Evolutionary conservation across 2,113 vertebrate genomes (phyloP).

Genomic region (Solea solea): DNA sequence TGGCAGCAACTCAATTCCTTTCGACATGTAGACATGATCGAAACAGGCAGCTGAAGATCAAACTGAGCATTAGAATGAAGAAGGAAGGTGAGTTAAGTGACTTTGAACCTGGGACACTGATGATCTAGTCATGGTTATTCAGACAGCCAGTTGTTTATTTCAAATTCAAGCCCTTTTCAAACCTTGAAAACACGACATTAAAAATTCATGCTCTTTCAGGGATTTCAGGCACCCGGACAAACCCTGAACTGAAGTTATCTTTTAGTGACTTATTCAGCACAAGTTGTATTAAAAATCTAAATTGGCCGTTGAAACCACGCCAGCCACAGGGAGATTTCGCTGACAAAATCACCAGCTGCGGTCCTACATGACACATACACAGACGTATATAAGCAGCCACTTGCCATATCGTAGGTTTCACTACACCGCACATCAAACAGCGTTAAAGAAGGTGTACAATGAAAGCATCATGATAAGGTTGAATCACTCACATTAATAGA

Average conservation of each 20-base stretch:
- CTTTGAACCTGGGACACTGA: too few relatives aligned
- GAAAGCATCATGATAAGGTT: slow-evolving; percentile 34
- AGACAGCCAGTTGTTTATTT: too few relatives aligned
- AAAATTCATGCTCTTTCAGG: too few relatives aligned
- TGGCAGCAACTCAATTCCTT: too few relatives aligned
- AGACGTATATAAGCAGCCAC: neutral
- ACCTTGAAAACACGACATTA: too few relatives aligned
- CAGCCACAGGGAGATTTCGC: slow-evolving; percentile 10
- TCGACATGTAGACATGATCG: too few relatives aligned
- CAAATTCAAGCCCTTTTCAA: too few relatives aligned
- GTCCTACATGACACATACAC: neutral
- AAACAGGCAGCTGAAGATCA: too few relatives aligned
- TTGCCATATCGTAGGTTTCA: slow-evolving; percentile 21
- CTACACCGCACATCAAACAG: slow-evolving; percentile 8
- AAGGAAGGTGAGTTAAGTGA: too few relatives aligned
- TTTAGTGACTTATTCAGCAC: slow-evolving; percentile 15
- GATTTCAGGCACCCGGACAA: too few relatives aligned
- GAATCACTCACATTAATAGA: slow-evolving; percentile 39
- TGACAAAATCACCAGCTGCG: slow-evolving; percentile 27
- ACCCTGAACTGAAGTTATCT: slow-evolving; percentile 16
- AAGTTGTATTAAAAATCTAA: slow-evolving; percentile 13
- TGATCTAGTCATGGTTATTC: too few relatives aligned
- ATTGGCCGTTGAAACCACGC: slow-evolving; percentile 21
- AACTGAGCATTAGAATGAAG: too few relatives aligned
- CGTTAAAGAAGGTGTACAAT: slow-evolving; percentile 21